Evolutionary conservation across 2,888 invertebrate genomes (phyloP).

Genomic region (Atethmia centrago): DNA sequence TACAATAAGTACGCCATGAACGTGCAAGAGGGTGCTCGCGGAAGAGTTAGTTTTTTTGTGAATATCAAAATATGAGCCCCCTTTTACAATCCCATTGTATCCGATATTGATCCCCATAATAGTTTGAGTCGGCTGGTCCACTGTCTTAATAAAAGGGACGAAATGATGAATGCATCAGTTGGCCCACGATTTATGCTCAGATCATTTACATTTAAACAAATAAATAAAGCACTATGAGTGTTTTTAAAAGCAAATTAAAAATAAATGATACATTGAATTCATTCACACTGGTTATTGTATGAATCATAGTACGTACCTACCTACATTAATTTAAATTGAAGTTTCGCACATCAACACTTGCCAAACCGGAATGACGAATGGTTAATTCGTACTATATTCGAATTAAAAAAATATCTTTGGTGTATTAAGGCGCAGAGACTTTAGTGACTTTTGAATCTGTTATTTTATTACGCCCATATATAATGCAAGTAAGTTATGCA

Average conservation of each 20-base stretch:
- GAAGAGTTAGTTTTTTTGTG: slow-evolving; percentile 90
- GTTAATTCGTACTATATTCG: slow-evolving; percentile 20
- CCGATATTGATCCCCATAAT: slow-evolving; percentile 89
- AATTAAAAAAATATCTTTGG: slow-evolving; percentile 34
- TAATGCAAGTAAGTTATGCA: too few relatives aligned
- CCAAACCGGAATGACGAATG: slow-evolving; percentile 66
- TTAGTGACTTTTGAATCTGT: too few relatives aligned
- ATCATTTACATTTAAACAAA: slow-evolving; percentile 62
- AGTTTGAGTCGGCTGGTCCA: slow-evolving; percentile 87
- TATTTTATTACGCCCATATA: too few relatives aligned
- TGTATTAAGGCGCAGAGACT: too few relatives aligned
- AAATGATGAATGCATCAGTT: slow-evolving; percentile 78
- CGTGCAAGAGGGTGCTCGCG: slow-evolving; percentile 76
- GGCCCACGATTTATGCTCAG: slow-evolving; percentile 69
- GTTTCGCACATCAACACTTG: slow-evolving; percentile 65
- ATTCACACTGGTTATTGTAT: slow-evolving; percentile 53
- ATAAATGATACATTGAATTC: slow-evolving; percentile 55
- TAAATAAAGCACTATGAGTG: slow-evolving; percentile 45
- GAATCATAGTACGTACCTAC: slow-evolving; percentile 61
- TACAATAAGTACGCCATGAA: slow-evolving; percentile 66
- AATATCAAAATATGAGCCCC: slow-evolving; percentile 90
- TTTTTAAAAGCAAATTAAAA: slow-evolving; percentile 52
- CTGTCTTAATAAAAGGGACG: slow-evolving; percentile 86
- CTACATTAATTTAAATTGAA: slow-evolving; percentile 65
- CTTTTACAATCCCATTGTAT: slow-evolving; percentile 90